Percentiles rank a stretch among this genome's conserved stretches.
phyloP scores from a whole-genome alignment of 2,888 invertebrate species.

The Volucella zonaria region DNA sequence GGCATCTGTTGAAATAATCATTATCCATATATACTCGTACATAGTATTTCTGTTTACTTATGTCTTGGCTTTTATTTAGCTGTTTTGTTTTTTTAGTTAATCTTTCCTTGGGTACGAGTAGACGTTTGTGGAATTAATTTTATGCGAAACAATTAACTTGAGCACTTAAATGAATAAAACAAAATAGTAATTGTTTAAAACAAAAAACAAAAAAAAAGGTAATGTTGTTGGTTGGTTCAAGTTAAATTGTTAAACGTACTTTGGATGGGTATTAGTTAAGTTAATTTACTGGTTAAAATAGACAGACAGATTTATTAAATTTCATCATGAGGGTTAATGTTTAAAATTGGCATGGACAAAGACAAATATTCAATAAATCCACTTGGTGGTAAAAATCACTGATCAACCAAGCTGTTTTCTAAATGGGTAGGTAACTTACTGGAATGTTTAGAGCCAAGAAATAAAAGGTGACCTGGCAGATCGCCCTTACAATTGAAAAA shows the following conservation, averaged over 20 bases:
- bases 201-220: too few relatives aligned
- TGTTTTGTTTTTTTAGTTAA: background rate
- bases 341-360: background rate
- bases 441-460: too few relatives aligned
- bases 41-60: slow-evolving; percentile 7
- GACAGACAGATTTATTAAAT: background rate
- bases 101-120: slow-evolving; percentile 24
- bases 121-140: slow-evolving; percentile 42
- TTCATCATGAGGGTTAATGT: background rate
- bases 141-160: slow-evolving; percentile 47
- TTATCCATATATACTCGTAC: slow-evolving; percentile 4
- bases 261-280: background rate
- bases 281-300: background rate
- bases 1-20: slow-evolving; percentile 37
- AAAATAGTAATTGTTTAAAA: slow-evolving; percentile 13
- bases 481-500: too few relatives aligned
- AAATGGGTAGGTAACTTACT: too few relatives aligned
- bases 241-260: slow-evolving; percentile 26
- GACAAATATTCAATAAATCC: background rate
- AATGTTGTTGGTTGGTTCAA: background rate
- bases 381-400: too few relatives aligned
- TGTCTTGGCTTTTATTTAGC: slow-evolving; percentile 15
- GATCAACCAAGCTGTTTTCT: too few relatives aligned
- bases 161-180: slow-evolving; percentile 28
- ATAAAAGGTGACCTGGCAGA: too few relatives aligned